Evolutionary conservation across 1,140 invertebrate species (phyloP).

Genomic region (Drosophila bocqueti): DNA sequence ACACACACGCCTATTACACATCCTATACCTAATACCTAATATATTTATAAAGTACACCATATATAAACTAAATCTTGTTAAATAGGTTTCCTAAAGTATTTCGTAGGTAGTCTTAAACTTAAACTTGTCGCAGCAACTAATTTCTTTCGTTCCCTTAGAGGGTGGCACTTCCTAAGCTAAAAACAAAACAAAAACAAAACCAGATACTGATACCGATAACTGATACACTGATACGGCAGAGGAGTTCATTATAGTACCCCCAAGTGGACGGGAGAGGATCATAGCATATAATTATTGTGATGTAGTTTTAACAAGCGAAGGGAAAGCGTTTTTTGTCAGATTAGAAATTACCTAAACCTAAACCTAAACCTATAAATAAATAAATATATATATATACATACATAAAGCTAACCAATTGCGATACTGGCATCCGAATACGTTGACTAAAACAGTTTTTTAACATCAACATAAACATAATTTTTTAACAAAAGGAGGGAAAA

Average conservation of each 20-base stretch:
- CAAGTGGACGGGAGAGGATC: slow-evolving; percentile 48
- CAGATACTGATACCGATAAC: slow-evolving; percentile 25
- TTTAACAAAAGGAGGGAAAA: slow-evolving; percentile 25
- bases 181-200: slow-evolving; percentile 4
- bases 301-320: slow-evolving; percentile 81
- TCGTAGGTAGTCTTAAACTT: slow-evolving; percentile 69
- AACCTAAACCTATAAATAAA: slow-evolving; percentile 51
- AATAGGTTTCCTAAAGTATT: slow-evolving; percentile 80
- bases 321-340: slow-evolving; percentile 37
- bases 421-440: slow-evolving; percentile 57
- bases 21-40: slow-evolving; percentile 21
- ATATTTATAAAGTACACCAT: slow-evolving; percentile 36
- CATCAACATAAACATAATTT: slow-evolving; percentile 37
- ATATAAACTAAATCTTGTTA: slow-evolving; percentile 70
- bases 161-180: slow-evolving; percentile 43
- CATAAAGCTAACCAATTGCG: slow-evolving; percentile 38
- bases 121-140: slow-evolving; percentile 49
- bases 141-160: slow-evolving; percentile 31
- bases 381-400: slow-evolving; percentile 11
- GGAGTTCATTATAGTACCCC: slow-evolving; percentile 7
- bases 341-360: slow-evolving; percentile 56
- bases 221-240: not conserved
- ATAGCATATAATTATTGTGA: slow-evolving; percentile 85
- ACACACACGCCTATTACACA: slow-evolving; percentile 41
- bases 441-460: slow-evolving; percentile 68